These are phyloP conservation scores for Garrulus glandarius DNA, from an alignment of 2,797 vertebrate species.

Conservation along the genomic window DNA sequence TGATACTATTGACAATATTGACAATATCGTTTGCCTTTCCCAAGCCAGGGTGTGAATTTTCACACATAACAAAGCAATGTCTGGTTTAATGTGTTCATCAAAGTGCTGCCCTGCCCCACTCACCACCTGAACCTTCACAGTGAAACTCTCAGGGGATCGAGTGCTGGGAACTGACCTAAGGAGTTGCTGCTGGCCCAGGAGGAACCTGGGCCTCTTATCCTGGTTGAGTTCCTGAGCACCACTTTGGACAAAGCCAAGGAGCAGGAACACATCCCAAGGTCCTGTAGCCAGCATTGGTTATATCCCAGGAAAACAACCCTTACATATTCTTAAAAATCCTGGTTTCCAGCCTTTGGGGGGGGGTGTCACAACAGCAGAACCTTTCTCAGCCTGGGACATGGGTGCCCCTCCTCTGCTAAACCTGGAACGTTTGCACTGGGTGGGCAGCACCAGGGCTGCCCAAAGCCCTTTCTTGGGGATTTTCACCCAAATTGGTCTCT, in stretches of 20 bases:
- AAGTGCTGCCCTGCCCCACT: neutral
- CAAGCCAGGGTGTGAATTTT: neutral
- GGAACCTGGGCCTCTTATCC: rapidly evolving
- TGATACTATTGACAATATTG: neutral
- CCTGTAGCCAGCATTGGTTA: neutral
- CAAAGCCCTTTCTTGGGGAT: neutral
- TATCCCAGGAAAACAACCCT: neutral
- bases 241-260: neutral
- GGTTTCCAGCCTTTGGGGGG: neutral
- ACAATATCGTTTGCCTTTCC: neutral
- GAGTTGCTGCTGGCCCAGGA: neutral
- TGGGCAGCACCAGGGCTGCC: neutral
- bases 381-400: neutral
- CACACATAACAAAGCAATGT: rapidly evolving
- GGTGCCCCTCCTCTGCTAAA: neutral
- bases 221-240: neutral
- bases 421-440: rapidly evolving
- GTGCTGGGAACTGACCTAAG: neutral
- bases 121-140: neutral
- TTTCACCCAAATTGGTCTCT: rapidly evolving
- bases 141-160: too few species aligned
- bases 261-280: neutral
- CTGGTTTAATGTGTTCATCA: neutral
- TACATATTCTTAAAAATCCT: neutral
- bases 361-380: neutral